These are phyloP conservation scores for Eubasilissa splendida DNA, from an alignment of 2,888 invertebrate genomes.

Conservation along the genomic window DNA sequence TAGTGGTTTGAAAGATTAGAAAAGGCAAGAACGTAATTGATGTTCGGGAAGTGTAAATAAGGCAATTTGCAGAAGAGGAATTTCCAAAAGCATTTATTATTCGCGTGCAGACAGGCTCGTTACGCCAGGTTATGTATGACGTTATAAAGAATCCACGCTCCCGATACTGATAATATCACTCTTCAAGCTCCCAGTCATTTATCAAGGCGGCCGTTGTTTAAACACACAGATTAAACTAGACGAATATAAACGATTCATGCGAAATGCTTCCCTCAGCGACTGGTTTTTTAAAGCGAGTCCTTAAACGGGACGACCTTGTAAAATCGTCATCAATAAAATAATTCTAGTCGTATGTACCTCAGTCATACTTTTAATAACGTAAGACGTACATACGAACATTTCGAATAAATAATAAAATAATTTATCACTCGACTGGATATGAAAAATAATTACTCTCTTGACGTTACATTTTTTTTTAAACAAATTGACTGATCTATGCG, in stretches of 20 bases:
- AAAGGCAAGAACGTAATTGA: slow-evolving; percentile 29
- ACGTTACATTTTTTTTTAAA: no score
- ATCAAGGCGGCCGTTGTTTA: slow-evolving; percentile 32
- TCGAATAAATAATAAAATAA: no score
- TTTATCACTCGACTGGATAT: no score
- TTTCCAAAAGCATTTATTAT: slow-evolving; percentile 27
- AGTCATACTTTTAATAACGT: no score
- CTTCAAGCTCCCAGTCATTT: slow-evolving; percentile 25
- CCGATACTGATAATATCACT: slow-evolving; percentile 36
- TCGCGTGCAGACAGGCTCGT: slow-evolving; percentile 31
- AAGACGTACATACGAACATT: no score
- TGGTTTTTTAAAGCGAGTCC: slow-evolving; percentile 18
- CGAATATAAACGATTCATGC: slow-evolving; percentile 32
- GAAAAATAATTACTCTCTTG: no score
- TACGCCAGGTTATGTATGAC: slow-evolving; percentile 30
- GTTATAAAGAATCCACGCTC: slow-evolving; percentile 34
- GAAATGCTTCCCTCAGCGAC: slow-evolving; percentile 20
- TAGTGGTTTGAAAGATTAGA: slow-evolving; percentile 16
- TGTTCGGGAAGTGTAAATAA: slow-evolving; percentile 37
- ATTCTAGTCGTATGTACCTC: no score
- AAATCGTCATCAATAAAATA: no score
- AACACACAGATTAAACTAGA: slow-evolving; percentile 39
- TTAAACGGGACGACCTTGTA: not conserved
- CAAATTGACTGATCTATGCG: no score
- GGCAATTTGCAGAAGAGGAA: slow-evolving; percentile 26